phyloP scores from a whole-genome alignment of 1,140 invertebrate species.

The Schlechtendalia chinensis region DNA sequence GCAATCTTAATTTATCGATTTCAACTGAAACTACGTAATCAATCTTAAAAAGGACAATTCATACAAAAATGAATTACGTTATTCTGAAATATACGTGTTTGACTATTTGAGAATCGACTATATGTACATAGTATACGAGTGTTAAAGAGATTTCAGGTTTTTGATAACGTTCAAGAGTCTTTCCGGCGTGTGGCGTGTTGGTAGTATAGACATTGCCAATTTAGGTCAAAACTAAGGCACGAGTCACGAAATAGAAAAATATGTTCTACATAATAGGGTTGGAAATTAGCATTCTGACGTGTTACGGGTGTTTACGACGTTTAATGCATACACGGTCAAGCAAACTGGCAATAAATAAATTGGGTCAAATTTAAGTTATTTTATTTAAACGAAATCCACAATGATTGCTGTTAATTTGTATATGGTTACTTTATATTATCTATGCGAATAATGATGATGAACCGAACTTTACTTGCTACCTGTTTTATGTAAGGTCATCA shows the following conservation, averaged over 20 bases:
- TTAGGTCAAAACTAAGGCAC: constrained; percentile 20
- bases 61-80: not conserved
- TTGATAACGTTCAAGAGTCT: constrained; percentile 26
- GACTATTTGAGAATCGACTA: not conserved
- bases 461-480: not conserved
- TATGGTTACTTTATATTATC: not conserved
- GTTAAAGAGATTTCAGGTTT: not conserved
- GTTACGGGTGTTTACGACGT: not conserved
- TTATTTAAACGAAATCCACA: not conserved
- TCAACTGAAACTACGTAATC: too few species aligned
- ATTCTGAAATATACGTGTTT: not conserved
- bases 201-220: not conserved
- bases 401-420: not conserved
- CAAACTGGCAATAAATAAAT: not conserved
- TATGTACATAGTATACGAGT: not conserved
- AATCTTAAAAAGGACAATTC: too few species aligned
- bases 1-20: too few species aligned
- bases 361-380: constrained; percentile 3
- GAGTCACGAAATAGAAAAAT: constrained; percentile 8
- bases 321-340: not conserved
- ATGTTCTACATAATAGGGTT: not conserved
- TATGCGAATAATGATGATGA: not conserved
- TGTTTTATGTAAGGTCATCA: not conserved
- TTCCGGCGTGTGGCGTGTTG: constrained; percentile 1
- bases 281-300: constrained; percentile 40